Conservation (phyloP, 2,888 invertebrate genomes). For the Apantesis nais region DNA sequence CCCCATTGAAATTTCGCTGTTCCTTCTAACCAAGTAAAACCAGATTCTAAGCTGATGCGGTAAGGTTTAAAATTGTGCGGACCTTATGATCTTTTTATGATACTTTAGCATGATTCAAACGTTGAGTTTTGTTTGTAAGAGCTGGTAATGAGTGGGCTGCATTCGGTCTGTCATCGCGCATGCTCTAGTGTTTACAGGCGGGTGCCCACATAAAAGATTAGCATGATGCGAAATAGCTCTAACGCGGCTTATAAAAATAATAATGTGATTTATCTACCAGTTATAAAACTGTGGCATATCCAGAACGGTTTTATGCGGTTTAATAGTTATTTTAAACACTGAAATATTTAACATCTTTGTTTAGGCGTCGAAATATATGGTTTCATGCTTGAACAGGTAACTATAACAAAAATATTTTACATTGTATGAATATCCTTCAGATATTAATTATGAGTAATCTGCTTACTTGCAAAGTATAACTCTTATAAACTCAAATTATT, state of each 20-base stretch:
- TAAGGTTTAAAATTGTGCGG: slow-evolving; percentile 56
- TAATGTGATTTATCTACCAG: slow-evolving; percentile 55
- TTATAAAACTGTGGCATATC: slow-evolving; percentile 54
- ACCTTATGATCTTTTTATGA: slow-evolving; percentile 62
- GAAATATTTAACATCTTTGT: slow-evolving; percentile 22
- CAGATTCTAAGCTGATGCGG: slow-evolving; percentile 20
- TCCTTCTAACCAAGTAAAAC: slow-evolving; percentile 26
- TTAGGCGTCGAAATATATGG: slow-evolving; percentile 1
- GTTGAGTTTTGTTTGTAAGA: slow-evolving; percentile 69
- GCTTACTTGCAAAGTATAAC: background rate
- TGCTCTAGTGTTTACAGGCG: slow-evolving; percentile 71
- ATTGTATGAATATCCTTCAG: background rate
- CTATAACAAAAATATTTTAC: background rate
- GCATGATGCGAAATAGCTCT: slow-evolving; percentile 63
- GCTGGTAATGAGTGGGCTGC: slow-evolving; percentile 77
- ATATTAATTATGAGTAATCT: background rate
- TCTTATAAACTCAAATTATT: too few relatives aligned
- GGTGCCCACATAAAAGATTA: slow-evolving; percentile 65
- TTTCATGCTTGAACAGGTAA: background rate
- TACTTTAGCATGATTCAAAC: slow-evolving; percentile 66
- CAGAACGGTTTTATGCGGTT: slow-evolving; percentile 44
- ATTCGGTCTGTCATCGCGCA: slow-evolving; percentile 72
- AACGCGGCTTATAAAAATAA: slow-evolving; percentile 61
- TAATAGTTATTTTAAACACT: slow-evolving; percentile 30
- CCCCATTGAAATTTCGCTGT: slow-evolving; percentile 58